Evolutionary conservation across 2,888 invertebrate species (phyloP), one percentile per base, ranked within the genome.

Genomic region (Dorcus hopei): DNA sequence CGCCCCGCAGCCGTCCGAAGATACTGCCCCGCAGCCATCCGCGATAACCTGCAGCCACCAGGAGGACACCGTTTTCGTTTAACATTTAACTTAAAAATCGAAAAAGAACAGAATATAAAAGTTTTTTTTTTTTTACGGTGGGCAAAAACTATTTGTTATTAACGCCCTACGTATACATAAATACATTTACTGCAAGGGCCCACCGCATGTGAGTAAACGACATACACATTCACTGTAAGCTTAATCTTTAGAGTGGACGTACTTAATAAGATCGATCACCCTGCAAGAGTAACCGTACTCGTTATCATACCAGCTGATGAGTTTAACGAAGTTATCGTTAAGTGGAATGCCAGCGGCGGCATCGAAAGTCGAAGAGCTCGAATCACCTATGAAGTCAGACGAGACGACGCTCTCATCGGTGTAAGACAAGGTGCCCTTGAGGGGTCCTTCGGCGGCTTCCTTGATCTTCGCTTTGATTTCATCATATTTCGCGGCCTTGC

Each of bases 241-340:
- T 65, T 78, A 73, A 72, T 83, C 84, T 70, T 83, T 84, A 67
- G 79, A 76, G 70, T 85, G 82, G 87, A 97, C 95, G 88, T 90
- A 94, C 56, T 75, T 74, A 23, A 92, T 82, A 41, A 91, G 82
- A 74, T 94, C 93, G 43, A 90, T 77, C n/a, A 94, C 87, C 65
- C 93, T 84, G 79, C 85, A 84, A 33, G 91, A 89, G 79, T 93
- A 94, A 3, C 93, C 93, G 71, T 82, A 89, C 77, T 94, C 93
- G 75, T 94, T 94, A 79, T 94, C 93, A 74, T 93, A 93, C 93
- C 93, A 94, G 61, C 91, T 86, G 59, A 94, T 83, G 11, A 94
- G 81, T 80, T 94, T 94, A 65, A 88, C 90, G 72, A 92, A 93
- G 73, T 86, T 87, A 49, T 87, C 84, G 69, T 83, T 90, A 52